Conservation (phyloP, 2,797 vertebrate genomes). For the Aeoliscus strigatus region DNA sequence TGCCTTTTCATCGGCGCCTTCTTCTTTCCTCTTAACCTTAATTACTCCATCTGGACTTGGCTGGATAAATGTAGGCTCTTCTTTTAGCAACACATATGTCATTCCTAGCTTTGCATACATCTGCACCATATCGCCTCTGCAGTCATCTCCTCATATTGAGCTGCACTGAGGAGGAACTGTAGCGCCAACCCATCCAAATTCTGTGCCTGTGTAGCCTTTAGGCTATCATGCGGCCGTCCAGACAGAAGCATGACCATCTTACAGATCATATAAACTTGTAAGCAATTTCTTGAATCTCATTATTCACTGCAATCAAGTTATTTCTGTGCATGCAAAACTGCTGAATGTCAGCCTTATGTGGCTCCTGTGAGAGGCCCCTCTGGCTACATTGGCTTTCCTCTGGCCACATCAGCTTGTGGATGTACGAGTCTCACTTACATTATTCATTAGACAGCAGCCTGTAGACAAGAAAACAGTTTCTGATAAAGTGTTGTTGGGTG, state of each 20-base stretch:
- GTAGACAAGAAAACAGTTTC: constrained; percentile 25
- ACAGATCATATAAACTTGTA: constrained; percentile 3
- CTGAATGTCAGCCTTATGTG: constrained; percentile 6
- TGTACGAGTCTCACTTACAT: constrained; percentile 23
- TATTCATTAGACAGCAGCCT: constrained; percentile 34
- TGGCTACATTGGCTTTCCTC: constrained; percentile 12
- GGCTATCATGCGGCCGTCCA: background rate
- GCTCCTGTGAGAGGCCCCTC: constrained; percentile 3
- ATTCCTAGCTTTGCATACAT: too few species aligned
- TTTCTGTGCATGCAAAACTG: constrained; percentile 5
- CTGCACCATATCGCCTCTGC: too few species aligned
- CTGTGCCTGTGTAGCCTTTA: constrained; percentile 15
- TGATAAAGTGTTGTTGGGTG: constrained; percentile 15
- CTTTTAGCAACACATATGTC: constrained; percentile 14
- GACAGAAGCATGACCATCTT: constrained; percentile 8
- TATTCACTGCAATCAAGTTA: constrained; percentile 9
- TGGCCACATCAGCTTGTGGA: constrained; percentile 11
- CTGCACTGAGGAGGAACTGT: background rate
- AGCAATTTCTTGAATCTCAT: constrained; percentile 1
- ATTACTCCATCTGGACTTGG: background rate
- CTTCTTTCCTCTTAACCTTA: constrained; percentile 3
- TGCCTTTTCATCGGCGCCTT: constrained; percentile 2
- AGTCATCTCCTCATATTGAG: background rate
- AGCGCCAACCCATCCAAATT: background rate
- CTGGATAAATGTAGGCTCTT: constrained; percentile 12